Base-by-base conservation (phyloP, 2,113 vertebrate species). In the Fregetta grallaria region DNA sequence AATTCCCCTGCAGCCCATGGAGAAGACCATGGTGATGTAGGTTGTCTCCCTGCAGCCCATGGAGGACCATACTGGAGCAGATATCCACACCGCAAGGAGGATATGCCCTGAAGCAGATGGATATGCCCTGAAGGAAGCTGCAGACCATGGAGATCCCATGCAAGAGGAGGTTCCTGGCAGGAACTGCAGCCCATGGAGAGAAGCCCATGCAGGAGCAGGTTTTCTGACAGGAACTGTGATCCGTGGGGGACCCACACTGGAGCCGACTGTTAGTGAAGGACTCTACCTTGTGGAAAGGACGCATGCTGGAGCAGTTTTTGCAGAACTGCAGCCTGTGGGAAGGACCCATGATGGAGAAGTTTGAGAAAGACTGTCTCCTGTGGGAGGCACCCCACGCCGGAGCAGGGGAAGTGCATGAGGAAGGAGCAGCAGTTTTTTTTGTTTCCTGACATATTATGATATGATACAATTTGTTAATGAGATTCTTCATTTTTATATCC, bases 231-330 rank as follows among this genome's bases (percentile, higher is more conserved):
- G 22, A 79, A 5, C 19, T 16, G 21, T 62, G 34, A 83, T 16
- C 20, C 14, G 5, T 0, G 0, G 52, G 32, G n/a, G 9, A 67
- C 11, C 5, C 15, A 12, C 0, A 0, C 7, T 55, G 22, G 4
- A 76, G 26, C n/a, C 73, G 11, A 38, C 6, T 68, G n/a, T 12
- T 29, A 9, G 9, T 3, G 2, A 75, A 55, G 14, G 16, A 67
- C 22, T 50, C 17, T 8, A 17, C 10, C 3, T 7, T 68, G 8
- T 29, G 20, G 30, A 52, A 73, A 32, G 34, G 32, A 32, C 1
- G 2, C 14, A 47, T 32, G 16, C 9, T 92, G 52, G 32, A 91
- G 15, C 9, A 53, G 19, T 59, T 53, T 26, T 13, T 88, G 50
- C 44, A 83, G 77, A 67, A 59, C 15, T 55, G 27, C 34, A 78